These are phyloP conservation scores for Tubulanus polymorphus DNA, from an alignment of 2,888 invertebrate species.

Conservation along the genomic window DNA sequence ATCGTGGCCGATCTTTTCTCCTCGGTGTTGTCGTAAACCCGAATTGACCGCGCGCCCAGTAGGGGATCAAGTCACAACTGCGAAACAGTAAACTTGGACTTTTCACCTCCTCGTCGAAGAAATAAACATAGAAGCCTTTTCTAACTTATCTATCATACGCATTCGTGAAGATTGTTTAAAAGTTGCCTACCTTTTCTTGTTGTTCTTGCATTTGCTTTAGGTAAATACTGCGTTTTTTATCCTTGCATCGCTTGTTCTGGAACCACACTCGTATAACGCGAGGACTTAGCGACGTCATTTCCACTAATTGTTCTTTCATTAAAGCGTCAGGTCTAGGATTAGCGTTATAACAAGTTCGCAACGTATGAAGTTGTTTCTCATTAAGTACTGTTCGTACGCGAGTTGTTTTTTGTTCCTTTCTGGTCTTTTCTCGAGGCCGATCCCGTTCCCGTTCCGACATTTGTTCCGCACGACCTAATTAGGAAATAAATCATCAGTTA, in stretches of 20 bases:
- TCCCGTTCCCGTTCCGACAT: slow-evolving; percentile 25
- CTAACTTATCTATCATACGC: neutral
- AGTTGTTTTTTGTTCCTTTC: slow-evolving; percentile 73
- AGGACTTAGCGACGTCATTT: slow-evolving; percentile 96
- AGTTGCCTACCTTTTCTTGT: slow-evolving; percentile 60
- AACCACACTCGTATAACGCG: slow-evolving; percentile 99
- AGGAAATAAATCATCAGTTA: too few relatives aligned
- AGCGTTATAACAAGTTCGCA: slow-evolving; percentile 94
- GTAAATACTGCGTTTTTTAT: slow-evolving; percentile 74
- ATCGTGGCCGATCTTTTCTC: too few relatives aligned
- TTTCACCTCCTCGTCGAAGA: too few relatives aligned
- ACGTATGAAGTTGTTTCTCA: slow-evolving; percentile 95
- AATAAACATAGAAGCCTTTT: too few relatives aligned
- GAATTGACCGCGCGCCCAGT: too few relatives aligned
- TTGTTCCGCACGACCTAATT: slow-evolving; percentile 32
- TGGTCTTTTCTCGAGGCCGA: slow-evolving; percentile 26
- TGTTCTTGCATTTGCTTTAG: slow-evolving; percentile 93
- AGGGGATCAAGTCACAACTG: too few relatives aligned
- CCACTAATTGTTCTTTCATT: slow-evolving; percentile 98
- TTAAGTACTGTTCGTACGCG: slow-evolving; percentile 96
- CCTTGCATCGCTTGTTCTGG: slow-evolving; percentile 62
- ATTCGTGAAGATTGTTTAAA: neutral
- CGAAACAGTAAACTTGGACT: too few relatives aligned
- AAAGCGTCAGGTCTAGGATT: slow-evolving; percentile 98
- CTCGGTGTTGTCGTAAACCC: too few relatives aligned